phyloP scores from a whole-genome alignment of 1,140 invertebrate species.

The Penaeus vannamei region DNA sequence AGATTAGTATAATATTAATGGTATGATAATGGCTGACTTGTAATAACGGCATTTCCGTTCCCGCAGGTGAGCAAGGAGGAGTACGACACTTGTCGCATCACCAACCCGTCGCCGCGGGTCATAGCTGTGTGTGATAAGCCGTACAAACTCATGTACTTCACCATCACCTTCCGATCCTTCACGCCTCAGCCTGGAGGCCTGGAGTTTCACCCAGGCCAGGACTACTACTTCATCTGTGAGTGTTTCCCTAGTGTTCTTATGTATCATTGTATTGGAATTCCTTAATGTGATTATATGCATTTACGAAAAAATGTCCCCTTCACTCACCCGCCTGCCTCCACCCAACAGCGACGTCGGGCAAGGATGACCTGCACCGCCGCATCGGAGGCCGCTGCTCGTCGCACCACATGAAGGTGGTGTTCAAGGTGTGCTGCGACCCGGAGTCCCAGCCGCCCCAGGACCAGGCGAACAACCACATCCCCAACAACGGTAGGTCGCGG shows the following conservation, averaged over 20 bases:
- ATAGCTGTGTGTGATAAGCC: conserved; percentile 97
- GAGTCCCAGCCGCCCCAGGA: conserved; percentile 41
- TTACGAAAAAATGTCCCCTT: not conserved
- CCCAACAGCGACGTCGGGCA: conserved; percentile 84
- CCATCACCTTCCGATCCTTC: conserved; percentile 95
- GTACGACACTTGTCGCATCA: conserved; percentile 95
- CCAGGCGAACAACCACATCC: conserved; percentile 61
- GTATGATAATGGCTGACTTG: not conserved
- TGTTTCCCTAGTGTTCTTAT: conserved; percentile 66
- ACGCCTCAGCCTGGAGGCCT: conserved; percentile 94
- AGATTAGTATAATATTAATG: not conserved
- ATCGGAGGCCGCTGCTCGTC: conserved; percentile 91
- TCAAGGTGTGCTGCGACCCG: conserved; percentile 80
- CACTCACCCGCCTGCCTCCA: not conserved
- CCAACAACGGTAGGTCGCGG: conserved; percentile 52
- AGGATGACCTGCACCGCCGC: conserved; percentile 89
- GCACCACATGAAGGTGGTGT: conserved; percentile 96
- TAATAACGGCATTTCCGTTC: not conserved
- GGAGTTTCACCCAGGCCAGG: conserved; percentile 93
- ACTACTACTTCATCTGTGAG: conserved; percentile 96
- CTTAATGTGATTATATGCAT: not conserved
- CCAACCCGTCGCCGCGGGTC: conserved; percentile 90
- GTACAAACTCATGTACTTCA: conserved; percentile 94
- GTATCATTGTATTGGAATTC: not conserved
- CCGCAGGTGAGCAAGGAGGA: conserved; percentile 89